Evolutionary conservation across 2,797 vertebrate genomes (phyloP).

Genomic region (Lophius americanus): DNA sequence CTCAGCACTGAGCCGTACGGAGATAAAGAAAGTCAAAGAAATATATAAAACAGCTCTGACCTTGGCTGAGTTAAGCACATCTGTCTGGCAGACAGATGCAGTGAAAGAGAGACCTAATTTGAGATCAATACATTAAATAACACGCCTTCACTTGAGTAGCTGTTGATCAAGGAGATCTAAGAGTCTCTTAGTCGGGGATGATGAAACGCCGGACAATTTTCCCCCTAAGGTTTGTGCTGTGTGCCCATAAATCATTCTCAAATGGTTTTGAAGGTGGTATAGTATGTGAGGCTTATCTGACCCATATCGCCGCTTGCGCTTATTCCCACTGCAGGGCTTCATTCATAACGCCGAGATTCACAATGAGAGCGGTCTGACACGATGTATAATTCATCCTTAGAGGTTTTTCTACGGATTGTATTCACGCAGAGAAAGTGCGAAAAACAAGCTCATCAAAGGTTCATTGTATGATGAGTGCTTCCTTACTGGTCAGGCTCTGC

Average conservation of each 20-base stretch:
- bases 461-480: background rate
- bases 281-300: constrained; percentile 65
- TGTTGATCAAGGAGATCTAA: constrained; percentile 66
- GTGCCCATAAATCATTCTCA: constrained; percentile 68
- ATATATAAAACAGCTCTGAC: constrained; percentile 46
- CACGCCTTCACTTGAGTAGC: constrained; percentile 45
- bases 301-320: constrained; percentile 61
- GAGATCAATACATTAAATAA: constrained; percentile 66
- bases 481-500: background rate
- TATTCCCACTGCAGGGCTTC: constrained; percentile 59
- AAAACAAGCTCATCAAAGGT: background rate
- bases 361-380: constrained; percentile 37
- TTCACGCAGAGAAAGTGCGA: background rate
- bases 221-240: constrained; percentile 43
- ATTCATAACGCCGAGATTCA: constrained; percentile 59
- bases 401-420: constrained; percentile 21
- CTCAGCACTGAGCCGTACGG: constrained; percentile 2
- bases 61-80: constrained; percentile 47
- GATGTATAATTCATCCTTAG: constrained; percentile 27
- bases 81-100: constrained; percentile 38
- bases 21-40: constrained; percentile 40
- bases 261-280: constrained; percentile 58
- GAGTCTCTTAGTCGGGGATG: constrained; percentile 51
- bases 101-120: constrained; percentile 55
- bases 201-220: constrained; percentile 69